Percentiles rank a stretch among this genome's conserved stretches.
Evolutionary conservation across 2,888 invertebrate species (phyloP).

Genomic region (Amphipyra berbera): DNA sequence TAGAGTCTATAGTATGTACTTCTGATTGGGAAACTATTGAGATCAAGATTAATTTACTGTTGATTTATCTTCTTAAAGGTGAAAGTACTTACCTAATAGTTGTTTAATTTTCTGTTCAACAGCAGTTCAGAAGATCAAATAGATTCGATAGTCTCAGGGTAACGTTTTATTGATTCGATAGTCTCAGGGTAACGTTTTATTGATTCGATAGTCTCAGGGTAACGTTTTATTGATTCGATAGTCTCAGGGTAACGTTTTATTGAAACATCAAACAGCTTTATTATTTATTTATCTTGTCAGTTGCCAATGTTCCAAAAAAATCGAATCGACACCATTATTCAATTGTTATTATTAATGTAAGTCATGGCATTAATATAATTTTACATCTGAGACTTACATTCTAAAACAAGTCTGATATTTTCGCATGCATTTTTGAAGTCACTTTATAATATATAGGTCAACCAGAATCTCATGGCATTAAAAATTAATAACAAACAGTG

Average conservation of each 20-base stretch:
- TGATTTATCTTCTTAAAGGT: slow-evolving; percentile 34
- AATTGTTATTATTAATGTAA: neutral
- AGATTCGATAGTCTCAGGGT: slow-evolving; percentile 10
- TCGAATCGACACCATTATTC: too few relatives aligned
- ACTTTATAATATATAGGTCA: too few relatives aligned
- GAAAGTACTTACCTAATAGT: slow-evolving; percentile 25
- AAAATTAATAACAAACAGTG: too few relatives aligned
- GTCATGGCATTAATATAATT: too few relatives aligned
- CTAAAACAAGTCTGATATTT: too few relatives aligned
- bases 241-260: slow-evolving; percentile 4
- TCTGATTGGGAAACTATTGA: slow-evolving; percentile 16
- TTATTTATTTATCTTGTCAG: slow-evolving; percentile 7
- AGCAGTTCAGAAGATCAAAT: slow-evolving; percentile 13
- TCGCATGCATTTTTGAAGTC: too few relatives aligned
- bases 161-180: slow-evolving; percentile 18
- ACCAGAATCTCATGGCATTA: too few relatives aligned
- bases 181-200: neutral
- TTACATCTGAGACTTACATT: too few relatives aligned
- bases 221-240: slow-evolving; percentile 18
- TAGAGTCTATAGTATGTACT: neutral
- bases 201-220: slow-evolving; percentile 10
- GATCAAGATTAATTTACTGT: slow-evolving; percentile 26
- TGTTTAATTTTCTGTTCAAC: slow-evolving; percentile 26
- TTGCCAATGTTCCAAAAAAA: slow-evolving; percentile 8
- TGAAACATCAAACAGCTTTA: slow-evolving; percentile 38